phyloP scores from a whole-genome alignment of 2,888 invertebrate species.

The Pteria penguin region DNA sequence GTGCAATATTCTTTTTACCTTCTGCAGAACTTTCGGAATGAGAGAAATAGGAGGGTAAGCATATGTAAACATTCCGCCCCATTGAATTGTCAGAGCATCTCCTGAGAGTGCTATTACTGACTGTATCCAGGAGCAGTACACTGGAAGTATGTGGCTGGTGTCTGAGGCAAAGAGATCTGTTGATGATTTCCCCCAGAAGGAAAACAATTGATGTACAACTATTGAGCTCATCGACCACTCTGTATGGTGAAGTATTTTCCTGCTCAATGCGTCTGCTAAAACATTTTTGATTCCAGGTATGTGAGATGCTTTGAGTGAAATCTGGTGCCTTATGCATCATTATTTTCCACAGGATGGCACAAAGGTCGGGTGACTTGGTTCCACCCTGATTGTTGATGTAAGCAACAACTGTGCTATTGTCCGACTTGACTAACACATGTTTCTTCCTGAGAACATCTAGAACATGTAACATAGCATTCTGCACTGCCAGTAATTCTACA shows the following conservation, averaged over 20 bases:
- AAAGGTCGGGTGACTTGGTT: neutral
- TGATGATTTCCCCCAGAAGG: too few species aligned
- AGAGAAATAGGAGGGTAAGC: too few species aligned
- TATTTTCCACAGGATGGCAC: neutral
- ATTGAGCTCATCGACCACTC: neutral
- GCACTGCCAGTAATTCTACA: neutral
- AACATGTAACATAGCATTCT: neutral
- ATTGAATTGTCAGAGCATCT: too few species aligned
- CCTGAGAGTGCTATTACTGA: too few species aligned
- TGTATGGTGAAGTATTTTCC: neutral
- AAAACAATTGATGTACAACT: neutral
- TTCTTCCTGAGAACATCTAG: neutral
- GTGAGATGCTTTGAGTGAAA: neutral
- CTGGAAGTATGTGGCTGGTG: too few species aligned
- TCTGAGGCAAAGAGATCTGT: too few species aligned
- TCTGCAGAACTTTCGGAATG: too few species aligned
- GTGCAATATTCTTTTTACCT: too few species aligned
- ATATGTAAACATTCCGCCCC: too few species aligned
- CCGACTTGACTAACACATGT: neutral
- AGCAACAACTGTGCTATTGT: too few species aligned
- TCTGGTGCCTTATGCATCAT: neutral
- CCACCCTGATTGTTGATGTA: neutral
- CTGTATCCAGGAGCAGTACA: too few species aligned
- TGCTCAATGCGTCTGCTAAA: neutral
- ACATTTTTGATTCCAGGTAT: neutral